Percentiles rank a stretch among this genome's conserved stretches.
Evolutionary conservation across 1,140 invertebrate species (phyloP).

Genomic region (Scaptomyza hsui): DNA sequence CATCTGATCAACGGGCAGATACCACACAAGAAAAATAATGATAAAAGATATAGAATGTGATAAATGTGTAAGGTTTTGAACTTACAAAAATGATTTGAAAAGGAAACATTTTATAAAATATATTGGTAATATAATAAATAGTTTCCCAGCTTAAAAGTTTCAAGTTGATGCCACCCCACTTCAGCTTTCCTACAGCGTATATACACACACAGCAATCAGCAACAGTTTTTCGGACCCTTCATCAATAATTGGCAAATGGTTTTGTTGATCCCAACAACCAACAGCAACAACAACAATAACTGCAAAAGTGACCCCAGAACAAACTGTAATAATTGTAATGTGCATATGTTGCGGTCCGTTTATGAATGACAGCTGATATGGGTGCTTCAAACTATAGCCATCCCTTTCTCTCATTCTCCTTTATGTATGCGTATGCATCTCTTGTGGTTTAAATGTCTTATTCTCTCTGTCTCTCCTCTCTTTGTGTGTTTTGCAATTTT

Average conservation of each 20-base stretch:
- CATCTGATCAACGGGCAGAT: not conserved
- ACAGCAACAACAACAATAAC: not conserved
- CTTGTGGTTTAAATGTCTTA: no score
- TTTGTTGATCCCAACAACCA: conserved; percentile 10
- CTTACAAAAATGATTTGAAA: no score
- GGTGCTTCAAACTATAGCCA: conserved; percentile 1
- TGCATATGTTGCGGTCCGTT: conserved; percentile 36
- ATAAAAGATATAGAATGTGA: no score
- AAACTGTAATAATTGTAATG: conserved; percentile 41
- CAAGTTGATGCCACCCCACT: no score
- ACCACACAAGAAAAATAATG: not conserved
- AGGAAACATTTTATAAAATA: no score
- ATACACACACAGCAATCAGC: not conserved
- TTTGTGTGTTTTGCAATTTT: conserved; percentile 1
- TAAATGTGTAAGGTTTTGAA: no score
- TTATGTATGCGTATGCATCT: no score
- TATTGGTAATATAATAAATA: no score
- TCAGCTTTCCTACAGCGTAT: not conserved
- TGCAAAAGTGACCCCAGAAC: conserved; percentile 18
- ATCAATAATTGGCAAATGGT: conserved; percentile 30
- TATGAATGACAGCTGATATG: conserved; percentile 29
- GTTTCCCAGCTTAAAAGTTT: no score
- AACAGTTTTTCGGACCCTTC: not conserved
- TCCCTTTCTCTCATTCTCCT: not conserved
- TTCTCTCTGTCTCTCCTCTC: not conserved